Conservation (phyloP, 2,797 vertebrate genomes). For the Sternotherus odoratus region DNA sequence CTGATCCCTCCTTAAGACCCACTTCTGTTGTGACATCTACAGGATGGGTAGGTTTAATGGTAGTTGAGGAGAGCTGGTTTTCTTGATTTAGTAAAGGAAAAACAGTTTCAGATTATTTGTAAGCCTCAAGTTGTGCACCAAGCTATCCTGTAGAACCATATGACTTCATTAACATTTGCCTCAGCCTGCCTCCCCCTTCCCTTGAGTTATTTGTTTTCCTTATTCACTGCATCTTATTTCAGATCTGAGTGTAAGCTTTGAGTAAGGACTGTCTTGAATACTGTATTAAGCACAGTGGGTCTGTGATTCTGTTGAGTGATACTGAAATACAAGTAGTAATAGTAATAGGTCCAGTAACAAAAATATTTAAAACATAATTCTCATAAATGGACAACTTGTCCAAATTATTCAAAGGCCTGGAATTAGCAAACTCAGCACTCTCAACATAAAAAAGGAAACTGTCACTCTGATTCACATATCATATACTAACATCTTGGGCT, state of each 20-base stretch:
- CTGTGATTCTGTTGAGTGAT: not conserved
- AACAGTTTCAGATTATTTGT: not conserved
- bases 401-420: not conserved
- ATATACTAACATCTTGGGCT: fast-evolving
- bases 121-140: not conserved
- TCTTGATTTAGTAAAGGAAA: not conserved
- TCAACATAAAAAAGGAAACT: fast-evolving
- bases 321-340: not conserved
- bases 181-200: not conserved
- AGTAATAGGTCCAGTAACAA: not conserved
- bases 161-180: not conserved
- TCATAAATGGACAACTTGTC: not conserved
- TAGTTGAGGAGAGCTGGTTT: not conserved
- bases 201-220: not conserved
- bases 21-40: not conserved
- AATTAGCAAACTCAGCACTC: not conserved
- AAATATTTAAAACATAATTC: not conserved
- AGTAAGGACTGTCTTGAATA: not conserved
- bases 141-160: not conserved
- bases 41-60: not conserved
- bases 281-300: not conserved
- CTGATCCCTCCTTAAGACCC: not conserved
- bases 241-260: not conserved
- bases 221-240: not conserved
- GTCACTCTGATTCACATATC: not conserved